Evolutionary conservation across 2,888 invertebrate species (phyloP).

Genomic region (Phengaris alcon): DNA sequence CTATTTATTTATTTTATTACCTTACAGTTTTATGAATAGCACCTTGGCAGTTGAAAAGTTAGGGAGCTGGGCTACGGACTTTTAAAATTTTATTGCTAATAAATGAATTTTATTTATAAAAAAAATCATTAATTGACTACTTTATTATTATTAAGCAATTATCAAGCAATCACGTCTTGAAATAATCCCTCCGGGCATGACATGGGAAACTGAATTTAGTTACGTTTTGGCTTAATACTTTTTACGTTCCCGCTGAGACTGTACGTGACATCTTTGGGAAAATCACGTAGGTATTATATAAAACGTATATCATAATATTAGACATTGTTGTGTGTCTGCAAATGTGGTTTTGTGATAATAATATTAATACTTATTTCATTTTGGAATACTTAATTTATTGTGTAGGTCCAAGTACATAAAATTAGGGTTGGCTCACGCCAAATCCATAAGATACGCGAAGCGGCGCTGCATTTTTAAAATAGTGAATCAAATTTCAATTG

Average conservation of each 20-base stretch:
- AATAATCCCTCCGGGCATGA: conserved; percentile 63
- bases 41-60: conserved; percentile 11
- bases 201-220: conserved; percentile 65
- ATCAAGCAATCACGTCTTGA: conserved; percentile 62
- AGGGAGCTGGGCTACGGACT: background rate
- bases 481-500: too few relatives aligned
- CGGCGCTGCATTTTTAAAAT: too few relatives aligned
- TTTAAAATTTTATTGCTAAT: background rate
- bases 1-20: conserved; percentile 3
- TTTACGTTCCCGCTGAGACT: conserved; percentile 60
- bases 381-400: too few relatives aligned
- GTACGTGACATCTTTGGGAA: conserved; percentile 48
- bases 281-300: background rate
- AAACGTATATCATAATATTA: background rate
- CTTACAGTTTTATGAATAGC: conserved; percentile 9
- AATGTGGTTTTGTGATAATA: background rate
- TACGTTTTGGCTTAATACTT: conserved; percentile 60
- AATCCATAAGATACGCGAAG: too few relatives aligned
- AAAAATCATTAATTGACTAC: background rate
- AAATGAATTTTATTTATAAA: background rate
- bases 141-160: background rate
- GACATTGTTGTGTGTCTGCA: background rate
- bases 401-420: too few relatives aligned
- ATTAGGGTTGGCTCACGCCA: too few relatives aligned
- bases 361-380: too few relatives aligned